These are phyloP conservation scores for Solen grandis DNA, from an alignment of 1,140 invertebrate genomes.

Conservation along the genomic window DNA sequence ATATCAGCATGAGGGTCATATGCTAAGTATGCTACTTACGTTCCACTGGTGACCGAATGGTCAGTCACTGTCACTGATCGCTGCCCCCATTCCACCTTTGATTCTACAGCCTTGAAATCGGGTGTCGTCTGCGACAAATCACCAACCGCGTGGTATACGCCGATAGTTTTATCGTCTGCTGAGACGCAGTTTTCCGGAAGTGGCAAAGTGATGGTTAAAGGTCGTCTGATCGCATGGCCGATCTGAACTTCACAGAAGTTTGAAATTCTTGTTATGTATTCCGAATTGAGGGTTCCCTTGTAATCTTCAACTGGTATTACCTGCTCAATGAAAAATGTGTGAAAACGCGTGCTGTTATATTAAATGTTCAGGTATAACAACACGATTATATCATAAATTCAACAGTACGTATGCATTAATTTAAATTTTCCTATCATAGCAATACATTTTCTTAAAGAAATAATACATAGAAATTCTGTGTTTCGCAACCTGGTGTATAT, in stretches of 20 bases:
- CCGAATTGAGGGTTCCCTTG: background rate
- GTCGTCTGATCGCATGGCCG: background rate
- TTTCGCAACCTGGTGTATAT: too few relatives aligned
- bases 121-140: background rate
- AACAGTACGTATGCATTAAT: too few relatives aligned
- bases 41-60: background rate
- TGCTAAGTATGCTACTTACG: too few relatives aligned
- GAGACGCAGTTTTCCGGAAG: background rate
- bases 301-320: conserved; percentile 3
- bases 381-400: too few relatives aligned
- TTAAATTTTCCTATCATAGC: too few relatives aligned
- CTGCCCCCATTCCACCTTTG: background rate
- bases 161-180: background rate
- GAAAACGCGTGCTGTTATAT: too few relatives aligned
- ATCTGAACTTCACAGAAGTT: conserved; percentile 5
- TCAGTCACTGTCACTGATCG: conserved; percentile 1
- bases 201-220: conserved; percentile 3
- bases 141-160: background rate
- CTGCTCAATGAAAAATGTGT: too few relatives aligned
- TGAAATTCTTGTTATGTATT: background rate
- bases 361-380: too few relatives aligned
- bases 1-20: too few relatives aligned
- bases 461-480: too few relatives aligned
- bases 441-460: too few relatives aligned
- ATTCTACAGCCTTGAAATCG: background rate